These are phyloP conservation scores for Aldrovandia affinis DNA, from an alignment of 2,797 vertebrate genomes.

Conservation along the genomic window DNA sequence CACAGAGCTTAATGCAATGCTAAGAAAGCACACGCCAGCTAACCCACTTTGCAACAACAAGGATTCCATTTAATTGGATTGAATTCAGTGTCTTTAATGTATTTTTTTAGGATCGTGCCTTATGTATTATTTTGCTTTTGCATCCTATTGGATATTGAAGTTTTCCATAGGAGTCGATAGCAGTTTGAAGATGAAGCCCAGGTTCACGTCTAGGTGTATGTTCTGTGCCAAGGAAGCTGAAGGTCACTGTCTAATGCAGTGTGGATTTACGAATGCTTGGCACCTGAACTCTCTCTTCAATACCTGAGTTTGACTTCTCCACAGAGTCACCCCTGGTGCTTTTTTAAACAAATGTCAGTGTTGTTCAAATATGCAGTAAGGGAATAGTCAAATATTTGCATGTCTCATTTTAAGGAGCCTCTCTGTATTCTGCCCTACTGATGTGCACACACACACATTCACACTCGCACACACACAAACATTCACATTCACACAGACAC, in stretches of 20 bases:
- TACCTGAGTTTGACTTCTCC: neutral
- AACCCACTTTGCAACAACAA: no score
- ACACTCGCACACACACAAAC: slow-evolving; percentile 17
- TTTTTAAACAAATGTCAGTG: neutral
- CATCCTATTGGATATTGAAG: neutral
- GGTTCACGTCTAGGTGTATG: neutral
- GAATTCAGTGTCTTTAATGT: neutral
- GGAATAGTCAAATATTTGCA: neutral
- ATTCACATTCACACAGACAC: slow-evolving; percentile 15
- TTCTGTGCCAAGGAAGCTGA: neutral
- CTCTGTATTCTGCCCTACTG: neutral
- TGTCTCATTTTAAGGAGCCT: neutral
- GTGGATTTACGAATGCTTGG: neutral
- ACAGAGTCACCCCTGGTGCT: neutral
- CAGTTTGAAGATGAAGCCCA: neutral
- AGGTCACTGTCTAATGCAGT: neutral
- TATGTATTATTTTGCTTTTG: neutral
- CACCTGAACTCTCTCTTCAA: neutral
- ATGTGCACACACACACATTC: neutral
- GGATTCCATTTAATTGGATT: no score
- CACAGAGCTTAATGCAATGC: no score
- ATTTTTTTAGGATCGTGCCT: neutral
- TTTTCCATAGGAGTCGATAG: neutral
- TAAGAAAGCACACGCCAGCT: no score
- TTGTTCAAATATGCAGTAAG: neutral